A percentile compares a stretch with the other conserved stretches of the same genome.
Evolutionary conservation across 92 coral and sea anemone genomes (phyloP).

Genomic region (Palythoa grandiflora): DNA sequence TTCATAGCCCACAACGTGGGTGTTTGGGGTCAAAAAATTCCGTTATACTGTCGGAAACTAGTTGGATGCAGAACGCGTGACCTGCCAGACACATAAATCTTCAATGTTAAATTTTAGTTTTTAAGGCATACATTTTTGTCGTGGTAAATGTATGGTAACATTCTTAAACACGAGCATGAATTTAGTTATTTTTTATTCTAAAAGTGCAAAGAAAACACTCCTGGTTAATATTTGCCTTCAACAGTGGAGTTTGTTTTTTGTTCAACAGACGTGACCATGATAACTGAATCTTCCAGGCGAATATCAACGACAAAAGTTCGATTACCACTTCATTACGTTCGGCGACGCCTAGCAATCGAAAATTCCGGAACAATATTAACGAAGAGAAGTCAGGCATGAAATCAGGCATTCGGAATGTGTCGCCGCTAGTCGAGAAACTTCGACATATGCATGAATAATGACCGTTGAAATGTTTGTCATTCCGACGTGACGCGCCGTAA

Average conservation of each 20-base stretch:
- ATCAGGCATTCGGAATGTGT: not conserved
- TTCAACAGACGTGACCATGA: not conserved
- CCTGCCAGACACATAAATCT: no score
- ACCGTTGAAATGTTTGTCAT: not conserved
- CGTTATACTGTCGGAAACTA: not conserved
- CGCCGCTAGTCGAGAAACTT: constrained; percentile 41
- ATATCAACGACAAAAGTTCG: constrained; percentile 1
- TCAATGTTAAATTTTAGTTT: no score
- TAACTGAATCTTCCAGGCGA: constrained; percentile 7
- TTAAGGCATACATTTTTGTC: not conserved
- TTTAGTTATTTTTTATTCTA: no score
- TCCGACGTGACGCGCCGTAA: constrained; percentile 2
- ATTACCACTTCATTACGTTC: constrained; percentile 22
- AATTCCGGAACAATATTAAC: constrained; percentile 7
- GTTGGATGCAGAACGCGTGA: not conserved
- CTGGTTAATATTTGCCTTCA: not conserved
- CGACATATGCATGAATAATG: not conserved
- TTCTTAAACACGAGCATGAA: no score
- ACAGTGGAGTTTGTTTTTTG: not conserved
- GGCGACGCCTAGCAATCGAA: constrained; percentile 32
- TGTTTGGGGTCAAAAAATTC: not conserved
- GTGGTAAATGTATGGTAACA: not conserved
- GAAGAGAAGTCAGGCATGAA: constrained; percentile 3
- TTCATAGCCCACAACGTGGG: constrained; percentile 42
- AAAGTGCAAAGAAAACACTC: not conserved